Base-by-base conservation (phyloP, 1,140 invertebrate species). In the Leptestheria dahalacensis region DNA sequence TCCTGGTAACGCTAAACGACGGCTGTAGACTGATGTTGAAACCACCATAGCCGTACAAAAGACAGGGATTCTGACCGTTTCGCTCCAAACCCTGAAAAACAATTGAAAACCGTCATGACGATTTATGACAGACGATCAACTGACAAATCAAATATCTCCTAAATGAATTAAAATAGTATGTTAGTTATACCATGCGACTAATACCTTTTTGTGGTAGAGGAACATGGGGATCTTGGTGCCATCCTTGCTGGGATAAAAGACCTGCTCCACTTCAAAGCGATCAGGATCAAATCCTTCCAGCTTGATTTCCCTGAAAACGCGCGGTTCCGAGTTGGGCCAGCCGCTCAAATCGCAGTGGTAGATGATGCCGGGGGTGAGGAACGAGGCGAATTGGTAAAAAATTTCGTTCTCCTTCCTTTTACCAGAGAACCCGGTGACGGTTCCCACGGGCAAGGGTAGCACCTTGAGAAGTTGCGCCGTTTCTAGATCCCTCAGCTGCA, bases 181-280 rank as follows among this genome's bases (percentile, higher is more conserved):
- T n/a, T n/a, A n/a, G n/a, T n/a, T n/a, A n/a, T n/a, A 28, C 25
- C 21, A 56, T 50, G 57, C 21, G 18, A 41, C 46, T 26, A 18
- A 68, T 73, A 85, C 85, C 74, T 89, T 88, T 68, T 81, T 85
- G 63, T 83, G 82, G 26, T 97, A 81, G 63, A 99, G 85, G 72
- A 97, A 99, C 95, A 99, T 98, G 2, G 96, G 96, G 64, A 99
- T 80, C 74, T 86, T 85, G 1, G 92, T 96, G 57, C 88, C 90
- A 76, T 99, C 95, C 75, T 92, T 95, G 70, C 91, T 93, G 1
- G 77, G 68, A 72, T 96, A 99, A 75, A 98, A 99, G 47, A 95
- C 78, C 75, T 98, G 95, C 56, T 83, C 81, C 2, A 86, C 88
- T 69, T 85, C 82, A 69, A 91, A 97, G 55, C 83, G 70, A 6